A percentile compares a stretch with the other conserved stretches of the same genome.
Conservation (phyloP, 2,888 invertebrate species). For the Drosophila ustulata region DNA sequence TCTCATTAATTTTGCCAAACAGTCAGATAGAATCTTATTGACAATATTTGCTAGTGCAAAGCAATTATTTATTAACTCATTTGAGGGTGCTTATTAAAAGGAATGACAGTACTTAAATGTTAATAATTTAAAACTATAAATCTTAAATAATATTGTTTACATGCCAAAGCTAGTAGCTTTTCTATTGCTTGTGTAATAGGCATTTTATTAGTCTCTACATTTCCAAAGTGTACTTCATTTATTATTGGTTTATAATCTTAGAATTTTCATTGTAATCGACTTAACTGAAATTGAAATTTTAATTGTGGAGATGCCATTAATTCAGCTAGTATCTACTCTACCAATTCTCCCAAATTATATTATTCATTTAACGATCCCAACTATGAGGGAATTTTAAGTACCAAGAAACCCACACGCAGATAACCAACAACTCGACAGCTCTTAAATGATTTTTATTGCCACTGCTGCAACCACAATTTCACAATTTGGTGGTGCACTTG, state of each 20-base stretch:
- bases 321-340: background rate
- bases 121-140: background rate
- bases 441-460: slow-evolving; percentile 46
- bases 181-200: no score
- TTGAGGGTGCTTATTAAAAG: slow-evolving; percentile 9
- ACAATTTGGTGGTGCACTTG: slow-evolving; percentile 31
- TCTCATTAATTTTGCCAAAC: slow-evolving; percentile 19
- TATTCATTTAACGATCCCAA: slow-evolving; percentile 4
- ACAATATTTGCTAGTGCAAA: slow-evolving; percentile 3
- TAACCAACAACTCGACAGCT: slow-evolving; percentile 10
- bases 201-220: no score
- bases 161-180: background rate
- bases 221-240: no score
- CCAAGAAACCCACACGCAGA: slow-evolving; percentile 25
- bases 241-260: no score
- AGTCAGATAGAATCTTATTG: background rate
- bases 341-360: background rate
- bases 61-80: slow-evolving; percentile 12
- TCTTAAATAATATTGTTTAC: background rate
- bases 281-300: background rate
- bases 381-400: slow-evolving; percentile 1
- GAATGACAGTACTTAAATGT: background rate
- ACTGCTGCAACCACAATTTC: slow-evolving; percentile 40
- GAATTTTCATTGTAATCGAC: background rate
- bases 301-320: background rate